Conservation (phyloP, 2,888 invertebrate genomes). For the Heteromyza rotundicornis region DNA sequence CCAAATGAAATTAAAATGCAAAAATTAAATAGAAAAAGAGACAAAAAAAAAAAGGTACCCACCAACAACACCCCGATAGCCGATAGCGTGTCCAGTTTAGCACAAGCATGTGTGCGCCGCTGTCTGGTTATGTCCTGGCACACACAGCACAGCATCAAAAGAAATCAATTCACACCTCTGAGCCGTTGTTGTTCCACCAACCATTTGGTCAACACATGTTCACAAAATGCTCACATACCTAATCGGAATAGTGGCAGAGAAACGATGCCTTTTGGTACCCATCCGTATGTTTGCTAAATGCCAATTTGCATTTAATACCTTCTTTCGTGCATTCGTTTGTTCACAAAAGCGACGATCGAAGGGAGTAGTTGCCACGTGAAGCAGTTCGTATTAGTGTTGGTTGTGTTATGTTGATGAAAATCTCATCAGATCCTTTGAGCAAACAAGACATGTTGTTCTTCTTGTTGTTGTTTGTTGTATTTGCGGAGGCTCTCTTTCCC, state of each 20-base stretch:
- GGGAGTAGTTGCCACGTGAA: too few relatives aligned
- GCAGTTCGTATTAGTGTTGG: too few relatives aligned
- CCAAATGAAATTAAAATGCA: background rate
- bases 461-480: background rate
- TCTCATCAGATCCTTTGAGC: background rate
- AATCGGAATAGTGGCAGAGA: background rate
- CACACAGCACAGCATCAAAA: background rate
- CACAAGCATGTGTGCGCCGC: background rate
- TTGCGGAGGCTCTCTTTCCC: background rate
- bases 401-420: too few relatives aligned
- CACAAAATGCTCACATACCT: slow-evolving; percentile 42
- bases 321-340: too few relatives aligned
- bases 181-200: slow-evolving; percentile 24
- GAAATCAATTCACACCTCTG: slow-evolving; percentile 24
- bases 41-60: background rate
- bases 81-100: background rate
- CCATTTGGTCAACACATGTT: slow-evolving; percentile 62
- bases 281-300: background rate
- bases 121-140: background rate
- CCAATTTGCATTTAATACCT: background rate
- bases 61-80: too few relatives aligned
- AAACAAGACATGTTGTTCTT: background rate
- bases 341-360: too few relatives aligned
- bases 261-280: background rate
- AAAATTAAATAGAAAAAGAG: background rate